Evolutionary conservation across 64 coral and sea anemone species (phyloP), one percentile per base, ranked within the genome.

Genomic region (Acropora tenuis): DNA sequence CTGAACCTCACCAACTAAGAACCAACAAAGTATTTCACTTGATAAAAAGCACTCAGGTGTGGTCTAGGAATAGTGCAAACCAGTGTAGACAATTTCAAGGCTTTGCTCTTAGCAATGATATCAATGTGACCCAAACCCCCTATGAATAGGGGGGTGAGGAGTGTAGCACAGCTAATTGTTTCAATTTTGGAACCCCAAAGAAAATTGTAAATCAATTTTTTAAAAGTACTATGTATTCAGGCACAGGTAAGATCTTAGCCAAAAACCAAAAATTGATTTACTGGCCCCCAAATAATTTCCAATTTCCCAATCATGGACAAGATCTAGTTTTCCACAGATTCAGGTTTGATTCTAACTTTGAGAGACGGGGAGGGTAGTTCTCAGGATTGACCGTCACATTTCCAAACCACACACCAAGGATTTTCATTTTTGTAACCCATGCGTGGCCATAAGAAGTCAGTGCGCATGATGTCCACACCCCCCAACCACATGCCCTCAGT

Each of bases 401-500:
- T 0, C 79, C 85, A 88, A 89, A 94, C n/a, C 47, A 84, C 0
- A 76, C 43, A 0, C 55, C 72, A 5, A 89, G 15, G 3, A 89
- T 53, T 41, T 83, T 88, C 78, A 93, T 93, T 40, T 82, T 88
- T 0, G 2, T 48, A 2, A 88, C 85, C 84, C 91, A 73, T n/a
- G 50, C 82, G 3, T 69, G 5, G 43, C 74, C 90, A 43, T 15
- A 42, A 13, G 73, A 75, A 13, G 20, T 66, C 10, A 78, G 74
- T 1, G 45, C 1, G 17, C 45, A 8, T 1, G 47, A 2, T 0
- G 5, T 43, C 50, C 81, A 77, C 47, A 46, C 65, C 4, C 85
- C 85, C 91, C 5, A 93, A 16, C 84, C 85, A 93, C 84, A 88
- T 61, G 1, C 77, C 67, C 43, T 93, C 75, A 49, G 77, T 79